These are phyloP conservation scores for Zaprionus ornatus DNA, from an alignment of 1,140 invertebrate genomes.

Conservation along the genomic window DNA sequence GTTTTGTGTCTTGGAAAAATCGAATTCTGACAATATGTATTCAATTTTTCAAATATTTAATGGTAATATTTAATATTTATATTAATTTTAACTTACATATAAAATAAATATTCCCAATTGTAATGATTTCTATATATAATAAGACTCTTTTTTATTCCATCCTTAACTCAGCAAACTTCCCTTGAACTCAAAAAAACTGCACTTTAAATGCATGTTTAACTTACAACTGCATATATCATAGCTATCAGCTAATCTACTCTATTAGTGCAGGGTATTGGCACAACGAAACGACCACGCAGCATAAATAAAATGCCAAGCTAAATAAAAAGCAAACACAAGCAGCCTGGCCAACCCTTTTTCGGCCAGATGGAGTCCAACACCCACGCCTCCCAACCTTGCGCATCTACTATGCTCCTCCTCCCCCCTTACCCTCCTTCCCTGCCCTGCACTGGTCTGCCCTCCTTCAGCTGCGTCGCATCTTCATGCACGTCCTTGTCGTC, in stretches of 20 bases:
- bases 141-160: too few relatives aligned
- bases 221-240: too few relatives aligned
- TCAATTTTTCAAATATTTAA: too few relatives aligned
- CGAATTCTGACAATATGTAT: too few relatives aligned
- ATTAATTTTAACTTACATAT: too few relatives aligned
- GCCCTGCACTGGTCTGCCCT: background rate
- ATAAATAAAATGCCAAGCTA: constrained; percentile 76
- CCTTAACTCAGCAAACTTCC: too few relatives aligned
- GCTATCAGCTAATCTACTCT: background rate
- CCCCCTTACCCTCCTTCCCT: background rate
- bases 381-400: background rate
- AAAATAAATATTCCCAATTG: too few relatives aligned
- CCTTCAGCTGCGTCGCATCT: constrained; percentile 32
- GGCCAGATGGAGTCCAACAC: constrained; percentile 16
- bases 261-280: constrained; percentile 30
- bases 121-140: too few relatives aligned
- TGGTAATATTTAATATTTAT: too few relatives aligned
- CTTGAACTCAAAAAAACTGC: too few relatives aligned
- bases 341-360: constrained; percentile 35
- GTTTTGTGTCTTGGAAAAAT: too few relatives aligned
- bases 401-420: background rate
- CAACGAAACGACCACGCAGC: constrained; percentile 75
- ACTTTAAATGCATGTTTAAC: too few relatives aligned
- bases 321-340: constrained; percentile 51
- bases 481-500: constrained; percentile 39